Evolutionary conservation across 1,140 invertebrate species (phyloP), one percentile per base, ranked within the genome.

Genomic region (Drosophila bifasciata): DNA sequence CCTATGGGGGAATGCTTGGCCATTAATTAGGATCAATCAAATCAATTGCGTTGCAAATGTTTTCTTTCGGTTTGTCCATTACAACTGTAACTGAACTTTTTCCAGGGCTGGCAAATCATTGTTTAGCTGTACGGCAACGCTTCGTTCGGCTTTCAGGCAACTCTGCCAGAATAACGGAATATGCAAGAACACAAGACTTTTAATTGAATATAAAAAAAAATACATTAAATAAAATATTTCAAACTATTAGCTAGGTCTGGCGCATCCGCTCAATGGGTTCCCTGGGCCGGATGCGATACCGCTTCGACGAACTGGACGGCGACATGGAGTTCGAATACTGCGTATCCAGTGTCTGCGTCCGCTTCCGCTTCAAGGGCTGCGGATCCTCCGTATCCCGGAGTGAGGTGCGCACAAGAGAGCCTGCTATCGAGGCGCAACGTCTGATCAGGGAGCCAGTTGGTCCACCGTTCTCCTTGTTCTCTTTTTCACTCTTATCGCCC

Each of bases 251-350:
- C 28, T 74, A 71, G 28, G 49, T 70, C 17, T 64, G 59, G 5
- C 84, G 89, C 89, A 89, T 84, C 5, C 89, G 89, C 25, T 89
- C 89, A 19, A 91, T 75, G 5, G 89, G 89, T 19, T 89, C 81
- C 8, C 89, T 79, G 32, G 67, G 36, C 15, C 90, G 85, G 16
- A 91, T 91, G 32, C 89, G 89, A n/a, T 91, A 74, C 25, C 89
- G 79, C 44, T 91, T 91, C 1, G 89, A 84, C 2, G 81, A 86
- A 13, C 64, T 79, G 6, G 66, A 49, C 3, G 83, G 78, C 21
- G 83, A 81, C 60, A 67, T 4, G 13, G 48, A 57, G 41, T 39
- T 63, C 11, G n/a, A 52, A 43, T 76, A 84, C 21, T 78, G 78
- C 44, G 21, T 77, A 28, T 91, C 89, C 39, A 83, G 56, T 4